These are phyloP conservation scores for Danio kyathit DNA, from an alignment of 2,797 vertebrate species.

Conservation along the genomic window DNA sequence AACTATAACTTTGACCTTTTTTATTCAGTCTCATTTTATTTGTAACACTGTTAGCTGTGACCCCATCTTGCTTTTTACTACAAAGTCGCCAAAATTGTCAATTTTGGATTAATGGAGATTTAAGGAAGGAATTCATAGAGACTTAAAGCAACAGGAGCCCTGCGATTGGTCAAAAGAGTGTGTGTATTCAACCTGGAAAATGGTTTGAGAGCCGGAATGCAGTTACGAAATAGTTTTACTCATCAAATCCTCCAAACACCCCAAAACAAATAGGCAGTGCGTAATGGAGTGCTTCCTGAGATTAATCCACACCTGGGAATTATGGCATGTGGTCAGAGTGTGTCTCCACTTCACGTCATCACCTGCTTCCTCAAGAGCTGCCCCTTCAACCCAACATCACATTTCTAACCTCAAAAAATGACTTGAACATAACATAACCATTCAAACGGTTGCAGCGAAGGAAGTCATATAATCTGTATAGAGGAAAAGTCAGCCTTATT, in stretches of 20 bases:
- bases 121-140: background rate
- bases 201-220: background rate
- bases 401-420: constrained; percentile 22
- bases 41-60: no score
- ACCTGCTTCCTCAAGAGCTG: constrained; percentile 25
- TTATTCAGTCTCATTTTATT: no score
- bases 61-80: no score
- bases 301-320: background rate
- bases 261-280: background rate
- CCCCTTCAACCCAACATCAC: constrained; percentile 21
- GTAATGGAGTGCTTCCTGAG: background rate
- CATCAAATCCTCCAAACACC: background rate
- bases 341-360: constrained; percentile 2
- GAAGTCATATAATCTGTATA: constrained; percentile 6
- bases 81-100: no score
- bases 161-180: background rate
- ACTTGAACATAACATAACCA: constrained; percentile 34
- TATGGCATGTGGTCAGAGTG: background rate
- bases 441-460: constrained; percentile 21
- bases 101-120: no score
- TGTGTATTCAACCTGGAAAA: background rate
- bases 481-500: constrained; percentile 40
- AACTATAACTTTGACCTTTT: no score
- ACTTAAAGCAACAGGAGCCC: background rate
- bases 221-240: background rate